These are phyloP conservation scores for Bombus impatiens DNA, from an alignment of 1,140 invertebrate species.

Conservation along the genomic window DNA sequence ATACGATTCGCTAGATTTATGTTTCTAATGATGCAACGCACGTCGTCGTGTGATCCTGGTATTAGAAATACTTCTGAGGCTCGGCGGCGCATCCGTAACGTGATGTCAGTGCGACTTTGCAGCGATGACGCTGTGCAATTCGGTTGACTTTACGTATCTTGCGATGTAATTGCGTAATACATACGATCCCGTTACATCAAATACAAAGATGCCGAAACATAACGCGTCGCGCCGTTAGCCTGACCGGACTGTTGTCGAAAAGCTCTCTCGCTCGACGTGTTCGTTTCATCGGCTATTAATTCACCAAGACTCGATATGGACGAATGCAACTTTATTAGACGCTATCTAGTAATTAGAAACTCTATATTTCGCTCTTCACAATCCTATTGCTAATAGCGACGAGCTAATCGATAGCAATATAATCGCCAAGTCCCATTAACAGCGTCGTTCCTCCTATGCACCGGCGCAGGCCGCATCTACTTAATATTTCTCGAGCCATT, in stretches of 20 bases:
- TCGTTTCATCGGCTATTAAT: too few relatives aligned
- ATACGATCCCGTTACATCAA: not conserved
- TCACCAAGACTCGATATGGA: too few relatives aligned
- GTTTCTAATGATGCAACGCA: not conserved
- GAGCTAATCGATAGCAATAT: too few relatives aligned
- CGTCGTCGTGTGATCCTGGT: not conserved
- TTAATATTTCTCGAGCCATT: too few relatives aligned
- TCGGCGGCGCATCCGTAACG: not conserved
- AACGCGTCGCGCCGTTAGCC: not conserved
- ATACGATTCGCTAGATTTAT: not conserved
- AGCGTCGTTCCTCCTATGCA: too few relatives aligned
- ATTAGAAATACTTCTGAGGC: not conserved
- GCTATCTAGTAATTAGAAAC: too few relatives aligned
- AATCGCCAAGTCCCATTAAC: too few relatives aligned
- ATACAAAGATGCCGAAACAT: not conserved
- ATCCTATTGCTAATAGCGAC: too few relatives aligned
- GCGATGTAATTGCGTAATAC: not conserved
- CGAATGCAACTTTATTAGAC: too few relatives aligned
- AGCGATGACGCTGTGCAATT: not conserved
- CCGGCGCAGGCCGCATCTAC: too few relatives aligned
- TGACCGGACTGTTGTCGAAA: fast-evolving
- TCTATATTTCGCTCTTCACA: too few relatives aligned
- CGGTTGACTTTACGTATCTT: not conserved
- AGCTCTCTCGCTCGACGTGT: not conserved
- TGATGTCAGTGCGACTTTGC: not conserved